These are phyloP conservation scores for Diplolepis rosae DNA, from an alignment of 2,888 invertebrate genomes.

Conservation along the genomic window DNA sequence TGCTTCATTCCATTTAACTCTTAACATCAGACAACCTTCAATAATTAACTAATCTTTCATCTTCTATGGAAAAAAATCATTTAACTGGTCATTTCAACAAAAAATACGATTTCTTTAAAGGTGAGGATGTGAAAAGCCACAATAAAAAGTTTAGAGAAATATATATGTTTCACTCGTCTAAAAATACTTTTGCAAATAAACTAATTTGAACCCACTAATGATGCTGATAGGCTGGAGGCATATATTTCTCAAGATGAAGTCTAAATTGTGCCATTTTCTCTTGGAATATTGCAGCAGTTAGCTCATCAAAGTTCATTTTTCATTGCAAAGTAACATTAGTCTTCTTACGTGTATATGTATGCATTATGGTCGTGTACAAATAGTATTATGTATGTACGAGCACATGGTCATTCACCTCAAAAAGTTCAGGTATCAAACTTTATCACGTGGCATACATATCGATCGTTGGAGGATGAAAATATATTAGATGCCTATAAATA, in stretches of 20 bases:
- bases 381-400: background rate
- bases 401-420: background rate
- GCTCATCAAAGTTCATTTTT: slow-evolving; percentile 23
- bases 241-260: background rate
- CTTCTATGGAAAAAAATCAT: background rate
- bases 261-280: slow-evolving; percentile 18
- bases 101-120: background rate
- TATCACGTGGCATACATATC: slow-evolving; percentile 7
- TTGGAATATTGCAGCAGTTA: slow-evolving; percentile 10
- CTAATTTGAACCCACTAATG: slow-evolving; percentile 17
- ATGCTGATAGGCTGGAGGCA: background rate
- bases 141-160: background rate
- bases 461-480: slow-evolving; percentile 9
- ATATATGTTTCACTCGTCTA: background rate
- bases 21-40: background rate
- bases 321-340: slow-evolving; percentile 10
- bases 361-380: background rate
- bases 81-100: background rate
- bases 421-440: slow-evolving; percentile 7
- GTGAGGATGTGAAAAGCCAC: background rate
- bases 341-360: background rate
- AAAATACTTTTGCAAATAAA: slow-evolving; percentile 17
- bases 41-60: background rate
- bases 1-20: background rate
- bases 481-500: background rate